Conservation (phyloP, 2,113 vertebrate species). For the Bubo bubo region DNA sequence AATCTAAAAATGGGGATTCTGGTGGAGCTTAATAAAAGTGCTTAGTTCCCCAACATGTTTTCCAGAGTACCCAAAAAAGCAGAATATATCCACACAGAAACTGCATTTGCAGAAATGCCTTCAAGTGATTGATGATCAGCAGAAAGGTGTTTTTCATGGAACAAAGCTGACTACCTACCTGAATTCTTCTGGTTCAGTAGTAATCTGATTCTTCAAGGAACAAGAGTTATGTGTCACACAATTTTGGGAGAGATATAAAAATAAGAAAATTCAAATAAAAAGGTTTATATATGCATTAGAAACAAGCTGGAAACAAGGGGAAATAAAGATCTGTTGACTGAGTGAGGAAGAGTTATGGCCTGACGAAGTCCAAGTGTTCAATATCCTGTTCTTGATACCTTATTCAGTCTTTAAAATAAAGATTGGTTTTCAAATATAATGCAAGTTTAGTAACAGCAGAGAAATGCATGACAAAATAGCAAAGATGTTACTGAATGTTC, state of each 20-base stretch:
- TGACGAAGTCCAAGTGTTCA: fast-evolving
- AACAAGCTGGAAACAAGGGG: background rate
- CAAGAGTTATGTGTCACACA: background rate
- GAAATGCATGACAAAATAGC: background rate
- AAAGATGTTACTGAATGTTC: background rate
- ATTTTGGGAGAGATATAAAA: background rate
- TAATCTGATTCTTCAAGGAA: background rate
- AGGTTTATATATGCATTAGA: background rate
- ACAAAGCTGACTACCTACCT: background rate
- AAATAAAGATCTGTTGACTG: background rate
- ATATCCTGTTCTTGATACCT: background rate
- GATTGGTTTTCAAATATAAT: background rate
- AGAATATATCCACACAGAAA: background rate
- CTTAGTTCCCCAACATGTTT: background rate
- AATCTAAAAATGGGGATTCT: background rate
- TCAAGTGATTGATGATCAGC: background rate
- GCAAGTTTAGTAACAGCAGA: background rate
- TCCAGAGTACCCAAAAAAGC: background rate
- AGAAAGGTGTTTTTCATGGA: background rate
- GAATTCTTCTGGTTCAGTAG: background rate
- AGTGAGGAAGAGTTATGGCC: background rate
- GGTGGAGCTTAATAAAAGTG: background rate
- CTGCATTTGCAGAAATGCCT: background rate
- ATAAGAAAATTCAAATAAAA: background rate
- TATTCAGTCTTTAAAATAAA: background rate